These are phyloP conservation scores for Gymnocypris eckloni DNA, from an alignment of 2,797 vertebrate species.

Conservation along the genomic window DNA sequence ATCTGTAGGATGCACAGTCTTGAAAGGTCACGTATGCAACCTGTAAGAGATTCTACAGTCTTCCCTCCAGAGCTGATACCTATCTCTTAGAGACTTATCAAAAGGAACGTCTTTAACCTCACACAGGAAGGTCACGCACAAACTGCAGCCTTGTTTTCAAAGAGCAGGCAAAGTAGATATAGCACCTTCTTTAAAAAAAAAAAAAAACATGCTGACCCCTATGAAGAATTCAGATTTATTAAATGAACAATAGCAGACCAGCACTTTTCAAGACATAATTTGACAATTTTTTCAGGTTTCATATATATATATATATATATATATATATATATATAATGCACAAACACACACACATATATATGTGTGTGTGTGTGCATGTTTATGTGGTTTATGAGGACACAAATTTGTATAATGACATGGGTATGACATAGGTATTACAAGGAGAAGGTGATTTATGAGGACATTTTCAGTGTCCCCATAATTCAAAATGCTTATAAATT, in stretches of 20 bases:
- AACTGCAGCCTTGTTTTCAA: conserved; percentile 79
- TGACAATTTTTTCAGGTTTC: too few relatives aligned
- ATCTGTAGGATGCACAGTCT: conserved; percentile 58
- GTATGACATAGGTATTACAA: too few relatives aligned
- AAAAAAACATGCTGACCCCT: conserved; percentile 66
- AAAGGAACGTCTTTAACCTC: conserved; percentile 66
- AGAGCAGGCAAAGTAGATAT: conserved; percentile 73
- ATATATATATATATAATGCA: too few relatives aligned
- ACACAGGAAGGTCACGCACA: conserved; percentile 72
- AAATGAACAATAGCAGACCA: conserved; percentile 15
- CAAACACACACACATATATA: too few relatives aligned
- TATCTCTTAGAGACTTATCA: conserved; percentile 48
- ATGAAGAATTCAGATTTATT: conserved; percentile 20
- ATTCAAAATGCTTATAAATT: too few relatives aligned
- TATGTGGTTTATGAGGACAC: too few relatives aligned
- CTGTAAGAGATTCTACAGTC: conserved; percentile 51
- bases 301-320: too few relatives aligned
- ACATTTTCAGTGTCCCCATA: too few relatives aligned
- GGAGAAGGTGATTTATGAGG: too few relatives aligned
- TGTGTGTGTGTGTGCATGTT: too few relatives aligned
- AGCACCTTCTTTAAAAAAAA: conserved; percentile 63
- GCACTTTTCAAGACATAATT: too few relatives aligned
- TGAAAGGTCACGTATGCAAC: conserved; percentile 59
- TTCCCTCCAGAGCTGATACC: conserved; percentile 44
- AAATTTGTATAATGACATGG: too few relatives aligned